Evolutionary conservation across 2,888 invertebrate genomes (phyloP).

Genomic region (Netelia fuscicornis): DNA sequence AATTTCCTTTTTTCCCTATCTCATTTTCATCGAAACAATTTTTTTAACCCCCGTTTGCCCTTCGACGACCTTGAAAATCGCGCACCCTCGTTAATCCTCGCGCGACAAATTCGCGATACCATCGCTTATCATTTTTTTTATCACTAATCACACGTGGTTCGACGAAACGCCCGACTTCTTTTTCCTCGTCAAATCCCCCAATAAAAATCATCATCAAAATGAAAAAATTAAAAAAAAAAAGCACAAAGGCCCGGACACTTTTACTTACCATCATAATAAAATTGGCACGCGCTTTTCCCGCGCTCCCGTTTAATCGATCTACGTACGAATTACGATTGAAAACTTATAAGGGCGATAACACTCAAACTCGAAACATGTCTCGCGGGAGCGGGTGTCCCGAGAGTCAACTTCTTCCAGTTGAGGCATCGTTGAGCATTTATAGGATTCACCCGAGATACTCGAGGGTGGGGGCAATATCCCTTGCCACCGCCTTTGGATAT

Average conservation of each 20-base stretch:
- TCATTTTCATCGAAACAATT: constrained; percentile 14
- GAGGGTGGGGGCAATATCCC: constrained; percentile 72
- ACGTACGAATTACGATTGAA: constrained; percentile 29
- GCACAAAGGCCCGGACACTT: constrained; percentile 48
- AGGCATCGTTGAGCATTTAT: constrained; percentile 83
- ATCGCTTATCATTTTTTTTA: not conserved
- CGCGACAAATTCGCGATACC: not conserved
- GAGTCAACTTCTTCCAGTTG: constrained; percentile 78
- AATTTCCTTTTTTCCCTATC: no score
- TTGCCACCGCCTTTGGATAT: constrained; percentile 48
- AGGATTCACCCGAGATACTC: constrained; percentile 82
- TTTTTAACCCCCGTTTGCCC: constrained; percentile 1
- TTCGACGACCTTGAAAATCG: constrained; percentile 1
- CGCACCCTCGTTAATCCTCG: constrained; percentile 26
- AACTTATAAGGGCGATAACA: constrained; percentile 54
- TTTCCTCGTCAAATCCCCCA: not conserved
- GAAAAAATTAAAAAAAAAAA: constrained; percentile 10
- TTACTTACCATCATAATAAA: constrained; percentile 74
- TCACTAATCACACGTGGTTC: constrained; percentile 58
- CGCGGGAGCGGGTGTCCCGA: constrained; percentile 79
- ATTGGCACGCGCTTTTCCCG: constrained; percentile 56
- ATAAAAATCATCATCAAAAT: not conserved
- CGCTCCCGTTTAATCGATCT: constrained; percentile 51
- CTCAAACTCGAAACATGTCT: constrained; percentile 80
- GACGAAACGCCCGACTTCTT: constrained; percentile 1